phyloP scores from a whole-genome alignment of 2,888 invertebrate species.

The Caenorhabditis sp. region DNA sequence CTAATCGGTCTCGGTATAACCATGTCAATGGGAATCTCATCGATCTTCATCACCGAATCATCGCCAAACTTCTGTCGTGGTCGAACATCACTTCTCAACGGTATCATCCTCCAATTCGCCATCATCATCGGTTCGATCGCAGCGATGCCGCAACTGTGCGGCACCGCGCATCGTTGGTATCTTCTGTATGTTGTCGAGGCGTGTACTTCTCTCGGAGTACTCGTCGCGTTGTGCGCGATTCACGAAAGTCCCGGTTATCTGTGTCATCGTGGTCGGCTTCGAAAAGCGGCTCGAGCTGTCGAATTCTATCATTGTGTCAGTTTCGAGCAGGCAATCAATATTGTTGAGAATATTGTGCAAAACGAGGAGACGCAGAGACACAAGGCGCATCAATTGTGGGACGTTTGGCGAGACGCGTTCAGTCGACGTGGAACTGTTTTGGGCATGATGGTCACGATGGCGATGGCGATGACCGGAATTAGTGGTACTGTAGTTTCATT shows the following conservation, averaged over 20 bases:
- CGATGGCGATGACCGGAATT: slow-evolving; percentile 36
- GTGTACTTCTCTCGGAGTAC: slow-evolving; percentile 1
- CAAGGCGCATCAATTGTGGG: no score
- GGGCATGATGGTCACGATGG: slow-evolving; percentile 21
- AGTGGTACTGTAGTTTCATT: no score
- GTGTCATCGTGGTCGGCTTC: slow-evolving; percentile 9
- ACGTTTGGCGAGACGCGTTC: not conserved
- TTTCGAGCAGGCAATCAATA: not conserved
- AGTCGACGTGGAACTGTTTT: slow-evolving; percentile 24
- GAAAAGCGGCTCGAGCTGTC: slow-evolving; percentile 3
- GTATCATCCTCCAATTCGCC: slow-evolving; percentile 20
- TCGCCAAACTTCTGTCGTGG: slow-evolving; percentile 31
- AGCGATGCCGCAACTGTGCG: slow-evolving; percentile 25
- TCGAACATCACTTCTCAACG: slow-evolving; percentile 24
- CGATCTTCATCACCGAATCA: slow-evolving; percentile 26
- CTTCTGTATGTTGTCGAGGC: slow-evolving; percentile 20
- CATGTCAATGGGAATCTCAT: slow-evolving; percentile 23
- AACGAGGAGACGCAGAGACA: not conserved
- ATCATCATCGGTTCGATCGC: slow-evolving; percentile 15
- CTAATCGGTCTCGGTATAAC: slow-evolving; percentile 24
- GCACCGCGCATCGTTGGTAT: slow-evolving; percentile 18
- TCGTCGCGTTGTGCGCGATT: slow-evolving; percentile 6
- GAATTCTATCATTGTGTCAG: slow-evolving; percentile 15
- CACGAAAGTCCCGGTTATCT: slow-evolving; percentile 23
- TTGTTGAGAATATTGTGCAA: not conserved